A percentile compares a stretch with the other conserved stretches of the same genome.
Conservation (phyloP, 2,888 invertebrate genomes). For the Cepaea hortensis region DNA sequence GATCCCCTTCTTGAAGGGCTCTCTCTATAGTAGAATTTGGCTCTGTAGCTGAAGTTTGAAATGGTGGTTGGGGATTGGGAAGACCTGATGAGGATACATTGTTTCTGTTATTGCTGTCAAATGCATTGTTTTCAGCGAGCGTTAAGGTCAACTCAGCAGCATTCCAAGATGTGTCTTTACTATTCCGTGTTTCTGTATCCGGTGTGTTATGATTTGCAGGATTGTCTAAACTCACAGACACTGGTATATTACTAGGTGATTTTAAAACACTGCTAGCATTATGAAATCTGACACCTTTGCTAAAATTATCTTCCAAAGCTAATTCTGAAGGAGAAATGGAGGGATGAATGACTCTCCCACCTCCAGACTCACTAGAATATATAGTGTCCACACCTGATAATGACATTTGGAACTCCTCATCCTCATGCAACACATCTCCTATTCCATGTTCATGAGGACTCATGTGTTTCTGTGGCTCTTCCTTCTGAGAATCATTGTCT, state of each 20-base stretch:
- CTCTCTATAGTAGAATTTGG: not conserved
- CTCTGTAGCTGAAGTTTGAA: not conserved
- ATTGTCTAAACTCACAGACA: not conserved
- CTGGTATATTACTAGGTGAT: not conserved
- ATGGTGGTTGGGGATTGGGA: not conserved
- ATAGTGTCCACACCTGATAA: not conserved
- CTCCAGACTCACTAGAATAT: not conserved
- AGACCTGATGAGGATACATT: not conserved
- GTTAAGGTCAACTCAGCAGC: not conserved
- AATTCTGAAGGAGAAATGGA: not conserved
- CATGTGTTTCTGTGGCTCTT: not conserved
- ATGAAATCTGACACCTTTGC: slow-evolving; percentile 15
- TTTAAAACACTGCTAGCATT: slow-evolving; percentile 4
- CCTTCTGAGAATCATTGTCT: not conserved
- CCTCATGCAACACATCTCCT: not conserved
- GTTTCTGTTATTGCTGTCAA: not conserved
- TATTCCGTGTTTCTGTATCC: not conserved
- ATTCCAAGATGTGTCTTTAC: not conserved
- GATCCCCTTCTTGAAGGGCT: not conserved
- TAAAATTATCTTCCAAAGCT: not conserved
- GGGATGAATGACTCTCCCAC: not conserved
- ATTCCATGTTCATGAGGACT: not conserved
- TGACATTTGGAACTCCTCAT: not conserved
- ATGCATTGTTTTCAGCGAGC: not conserved
- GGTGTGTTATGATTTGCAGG: not conserved